Conservation (phyloP, 2,888 invertebrate genomes). For the Anaspis maculata region DNA sequence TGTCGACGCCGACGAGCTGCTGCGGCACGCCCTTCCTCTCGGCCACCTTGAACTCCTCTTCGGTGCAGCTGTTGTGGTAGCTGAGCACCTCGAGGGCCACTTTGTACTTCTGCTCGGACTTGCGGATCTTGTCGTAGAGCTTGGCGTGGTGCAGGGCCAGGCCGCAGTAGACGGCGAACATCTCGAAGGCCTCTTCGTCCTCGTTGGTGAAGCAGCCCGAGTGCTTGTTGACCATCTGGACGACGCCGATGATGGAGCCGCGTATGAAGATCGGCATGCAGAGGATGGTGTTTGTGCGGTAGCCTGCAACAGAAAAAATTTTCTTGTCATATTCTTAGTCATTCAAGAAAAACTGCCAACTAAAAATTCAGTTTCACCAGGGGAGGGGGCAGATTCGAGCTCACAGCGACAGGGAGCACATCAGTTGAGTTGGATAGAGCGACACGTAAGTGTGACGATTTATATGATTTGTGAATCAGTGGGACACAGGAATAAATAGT, state of each 20-base stretch:
- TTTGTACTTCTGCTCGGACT: slow-evolving; percentile 75
- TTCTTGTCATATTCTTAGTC: background rate
- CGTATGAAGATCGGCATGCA: slow-evolving; percentile 84
- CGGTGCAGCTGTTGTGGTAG: slow-evolving; percentile 72
- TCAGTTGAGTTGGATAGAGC: too few relatives aligned
- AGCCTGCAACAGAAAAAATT: slow-evolving; percentile 38
- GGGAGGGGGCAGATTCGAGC: too few relatives aligned
- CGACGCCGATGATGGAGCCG: slow-evolving; percentile 71
- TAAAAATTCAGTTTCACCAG: too few relatives aligned
- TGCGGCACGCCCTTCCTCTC: slow-evolving; percentile 28
- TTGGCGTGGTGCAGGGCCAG: slow-evolving; percentile 79
- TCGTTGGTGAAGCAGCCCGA: slow-evolving; percentile 50
- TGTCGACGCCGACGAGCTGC: slow-evolving; percentile 39
- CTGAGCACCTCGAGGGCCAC: slow-evolving; percentile 77
- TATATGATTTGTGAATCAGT: too few relatives aligned
- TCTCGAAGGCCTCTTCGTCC: slow-evolving; percentile 75
- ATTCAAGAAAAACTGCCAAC: background rate
- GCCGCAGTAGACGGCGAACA: slow-evolving; percentile 79
- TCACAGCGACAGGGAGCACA: too few relatives aligned
- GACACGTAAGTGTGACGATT: too few relatives aligned
- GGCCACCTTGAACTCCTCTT: slow-evolving; percentile 51
- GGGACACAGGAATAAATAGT: too few relatives aligned
- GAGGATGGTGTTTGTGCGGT: slow-evolving; percentile 64
- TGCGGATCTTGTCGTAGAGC: slow-evolving; percentile 71
- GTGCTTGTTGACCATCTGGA: slow-evolving; percentile 76